These are phyloP conservation scores for Thinocorus orbignyianus DNA, from an alignment of 2,113 vertebrate genomes.

Conservation along the genomic window DNA sequence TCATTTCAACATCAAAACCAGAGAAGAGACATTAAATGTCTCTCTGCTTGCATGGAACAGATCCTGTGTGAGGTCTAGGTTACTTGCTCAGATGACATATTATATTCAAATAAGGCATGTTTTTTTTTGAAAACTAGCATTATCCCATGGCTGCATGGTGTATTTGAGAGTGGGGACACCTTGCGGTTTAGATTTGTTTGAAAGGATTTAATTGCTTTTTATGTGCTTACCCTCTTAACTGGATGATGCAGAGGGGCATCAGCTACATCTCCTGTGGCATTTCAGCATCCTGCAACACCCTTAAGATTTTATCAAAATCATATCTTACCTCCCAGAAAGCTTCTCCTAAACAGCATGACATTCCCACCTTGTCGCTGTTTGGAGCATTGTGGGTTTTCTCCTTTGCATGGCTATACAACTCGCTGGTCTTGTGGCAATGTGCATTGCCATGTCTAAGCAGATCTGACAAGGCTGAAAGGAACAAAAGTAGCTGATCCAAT, in stretches of 20 bases:
- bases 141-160: neutral
- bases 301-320: neutral
- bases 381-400: neutral
- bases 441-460: neutral
- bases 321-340: neutral
- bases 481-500: neutral
- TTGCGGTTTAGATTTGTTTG: neutral
- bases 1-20: neutral
- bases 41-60: neutral
- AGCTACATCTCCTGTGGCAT: neutral
- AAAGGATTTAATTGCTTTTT: neutral
- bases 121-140: neutral
- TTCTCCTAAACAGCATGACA: neutral
- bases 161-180: neutral
- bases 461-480: neutral
- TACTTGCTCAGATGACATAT: neutral
- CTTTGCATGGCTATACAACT: neutral
- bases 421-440: neutral
- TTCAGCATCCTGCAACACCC: neutral
- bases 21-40: neutral
- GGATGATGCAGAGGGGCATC: neutral
- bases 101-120: neutral
- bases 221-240: neutral
- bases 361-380: neutral
- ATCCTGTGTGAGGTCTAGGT: neutral